These are phyloP conservation scores for Bubo bubo DNA, from an alignment of 2,113 vertebrate genomes.

Conservation along the genomic window DNA sequence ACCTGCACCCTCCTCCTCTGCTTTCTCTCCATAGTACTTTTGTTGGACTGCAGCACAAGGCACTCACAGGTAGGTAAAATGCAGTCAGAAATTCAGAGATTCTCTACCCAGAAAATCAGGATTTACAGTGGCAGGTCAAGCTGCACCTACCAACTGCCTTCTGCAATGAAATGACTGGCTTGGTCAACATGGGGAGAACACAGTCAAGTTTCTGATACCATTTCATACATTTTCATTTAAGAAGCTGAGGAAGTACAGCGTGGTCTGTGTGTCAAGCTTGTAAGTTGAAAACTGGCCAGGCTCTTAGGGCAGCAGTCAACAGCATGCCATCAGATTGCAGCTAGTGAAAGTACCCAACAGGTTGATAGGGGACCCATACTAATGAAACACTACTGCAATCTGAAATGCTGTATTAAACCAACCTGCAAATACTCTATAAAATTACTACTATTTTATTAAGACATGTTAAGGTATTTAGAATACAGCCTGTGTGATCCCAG, in stretches of 20 bases:
- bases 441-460: background rate
- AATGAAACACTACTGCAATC: background rate
- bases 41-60: background rate
- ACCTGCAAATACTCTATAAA: background rate
- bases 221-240: background rate
- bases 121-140: background rate
- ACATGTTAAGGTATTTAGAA: background rate
- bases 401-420: background rate
- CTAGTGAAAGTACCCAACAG: fast-evolving
- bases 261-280: no score
- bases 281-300: background rate
- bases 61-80: background rate
- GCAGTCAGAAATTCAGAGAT: background rate
- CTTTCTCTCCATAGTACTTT: background rate
- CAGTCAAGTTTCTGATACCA: background rate
- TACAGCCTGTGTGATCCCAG: background rate
- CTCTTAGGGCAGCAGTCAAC: background rate
- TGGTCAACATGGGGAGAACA: background rate
- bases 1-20: background rate
- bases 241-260: background rate
- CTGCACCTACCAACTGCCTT: background rate
- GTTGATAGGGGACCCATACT: background rate
- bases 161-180: background rate
- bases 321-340: fast-evolving
- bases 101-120: background rate